A percentile compares a stretch with the other conserved stretches of the same genome.
phyloP scores from a whole-genome alignment of 2,888 invertebrate genomes.

The Seira ritae region DNA sequence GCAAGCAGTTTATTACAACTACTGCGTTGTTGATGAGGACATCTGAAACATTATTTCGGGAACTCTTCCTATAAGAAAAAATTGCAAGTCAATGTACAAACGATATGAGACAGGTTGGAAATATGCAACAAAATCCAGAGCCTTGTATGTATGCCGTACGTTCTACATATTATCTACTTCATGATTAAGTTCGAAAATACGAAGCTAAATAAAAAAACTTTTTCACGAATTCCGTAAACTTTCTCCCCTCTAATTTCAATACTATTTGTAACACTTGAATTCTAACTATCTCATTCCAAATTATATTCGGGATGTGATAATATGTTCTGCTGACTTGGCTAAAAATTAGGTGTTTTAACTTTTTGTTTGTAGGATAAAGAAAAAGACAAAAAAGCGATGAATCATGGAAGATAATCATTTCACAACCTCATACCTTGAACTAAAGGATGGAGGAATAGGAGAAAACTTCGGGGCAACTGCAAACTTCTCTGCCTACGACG shows the following conservation, averaged over 20 bases:
- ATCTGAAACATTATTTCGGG: not conserved
- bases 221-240: no score
- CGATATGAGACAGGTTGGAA: not conserved
- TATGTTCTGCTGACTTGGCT: not conserved
- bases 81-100: not conserved
- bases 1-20: not conserved
- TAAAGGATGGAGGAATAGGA: not conserved
- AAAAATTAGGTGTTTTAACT: not conserved
- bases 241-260: no score
- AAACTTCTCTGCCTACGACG: not conserved
- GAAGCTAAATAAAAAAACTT: not conserved
- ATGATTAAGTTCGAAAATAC: not conserved
- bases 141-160: no score
- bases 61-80: not conserved
- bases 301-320: not conserved
- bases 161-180: no score
- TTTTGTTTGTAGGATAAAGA: not conserved
- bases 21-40: conserved; percentile 19
- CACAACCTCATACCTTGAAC: not conserved
- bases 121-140: not conserved
- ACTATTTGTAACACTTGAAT: not conserved
- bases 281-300: not conserved
- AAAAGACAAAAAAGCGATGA: not conserved
- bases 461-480: not conserved
- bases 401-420: not conserved